These are phyloP conservation scores for Polydrusus cervinus DNA, from an alignment of 2,888 invertebrate genomes.

Conservation along the genomic window DNA sequence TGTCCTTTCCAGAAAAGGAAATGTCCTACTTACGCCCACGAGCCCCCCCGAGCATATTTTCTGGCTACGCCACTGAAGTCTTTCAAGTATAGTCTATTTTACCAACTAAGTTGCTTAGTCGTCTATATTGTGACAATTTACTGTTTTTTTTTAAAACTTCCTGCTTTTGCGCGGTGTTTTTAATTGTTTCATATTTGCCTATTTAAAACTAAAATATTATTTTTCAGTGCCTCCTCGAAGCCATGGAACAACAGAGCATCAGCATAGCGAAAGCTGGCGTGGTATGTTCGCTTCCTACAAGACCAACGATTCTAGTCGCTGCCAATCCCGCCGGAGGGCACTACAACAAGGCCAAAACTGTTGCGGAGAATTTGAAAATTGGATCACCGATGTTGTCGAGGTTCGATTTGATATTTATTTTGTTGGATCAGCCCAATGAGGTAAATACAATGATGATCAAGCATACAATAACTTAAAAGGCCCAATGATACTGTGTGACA, in stretches of 20 bases:
- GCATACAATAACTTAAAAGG: too few species aligned
- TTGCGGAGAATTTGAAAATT: slow-evolving; percentile 92
- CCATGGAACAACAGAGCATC: slow-evolving; percentile 95
- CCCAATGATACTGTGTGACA: too few species aligned
- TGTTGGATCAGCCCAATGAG: slow-evolving; percentile 90
- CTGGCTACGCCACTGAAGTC: too few species aligned
- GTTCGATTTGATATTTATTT: slow-evolving; percentile 94
- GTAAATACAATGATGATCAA: slow-evolving; percentile 67
- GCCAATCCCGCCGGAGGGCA: slow-evolving; percentile 94
- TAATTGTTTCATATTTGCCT: too few species aligned
- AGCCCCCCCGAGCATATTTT: too few species aligned
- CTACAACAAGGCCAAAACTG: slow-evolving; percentile 90
- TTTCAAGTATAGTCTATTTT: too few species aligned
- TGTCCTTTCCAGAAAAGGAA: too few species aligned
- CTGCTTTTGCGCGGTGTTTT: too few species aligned
- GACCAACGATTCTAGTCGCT: slow-evolving; percentile 91
- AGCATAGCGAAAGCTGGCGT: slow-evolving; percentile 94
- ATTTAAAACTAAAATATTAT: neutral
- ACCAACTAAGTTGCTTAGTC: too few species aligned
- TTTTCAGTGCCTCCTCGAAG: slow-evolving; percentile 85
- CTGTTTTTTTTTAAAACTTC: too few species aligned
- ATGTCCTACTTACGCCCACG: too few species aligned
- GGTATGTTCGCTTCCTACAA: slow-evolving; percentile 86
- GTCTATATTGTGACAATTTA: too few species aligned
- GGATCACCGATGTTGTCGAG: slow-evolving; percentile 89